A percentile compares a stretch with the other conserved stretches of the same genome.
phyloP scores from a whole-genome alignment of 2,797 vertebrate genomes.

The Podargus strigoides region DNA sequence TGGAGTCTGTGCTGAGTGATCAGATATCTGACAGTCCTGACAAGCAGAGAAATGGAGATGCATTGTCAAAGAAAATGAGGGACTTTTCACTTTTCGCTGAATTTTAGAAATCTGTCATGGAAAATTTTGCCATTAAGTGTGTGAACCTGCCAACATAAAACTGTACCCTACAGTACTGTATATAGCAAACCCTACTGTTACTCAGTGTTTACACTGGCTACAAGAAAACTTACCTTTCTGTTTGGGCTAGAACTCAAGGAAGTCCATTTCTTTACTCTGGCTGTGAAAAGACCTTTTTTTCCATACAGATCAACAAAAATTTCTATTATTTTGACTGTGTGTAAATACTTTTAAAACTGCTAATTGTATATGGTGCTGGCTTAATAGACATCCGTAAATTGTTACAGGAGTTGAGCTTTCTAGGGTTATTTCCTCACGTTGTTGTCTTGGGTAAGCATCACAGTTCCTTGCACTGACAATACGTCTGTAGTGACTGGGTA shows the following conservation, averaged over 20 bases:
- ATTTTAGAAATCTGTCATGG: neutral
- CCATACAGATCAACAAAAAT: neutral
- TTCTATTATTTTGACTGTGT: neutral
- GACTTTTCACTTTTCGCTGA: neutral
- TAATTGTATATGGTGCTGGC: neutral
- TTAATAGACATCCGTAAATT: neutral
- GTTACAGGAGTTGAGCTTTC: neutral
- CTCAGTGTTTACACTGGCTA: neutral
- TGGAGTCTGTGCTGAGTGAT: neutral
- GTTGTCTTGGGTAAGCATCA: neutral
- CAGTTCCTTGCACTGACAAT: neutral
- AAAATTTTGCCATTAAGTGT: neutral
- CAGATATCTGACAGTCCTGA: neutral
- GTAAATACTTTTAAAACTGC: neutral
- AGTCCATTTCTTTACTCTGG: conserved; percentile 14
- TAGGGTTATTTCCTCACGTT: neutral
- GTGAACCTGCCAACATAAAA: neutral
- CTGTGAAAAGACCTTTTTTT: neutral
- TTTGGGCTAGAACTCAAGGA: conserved; percentile 18
- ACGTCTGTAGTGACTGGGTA: neutral
- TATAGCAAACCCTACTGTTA: neutral
- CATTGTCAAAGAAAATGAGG: neutral
- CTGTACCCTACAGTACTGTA: neutral
- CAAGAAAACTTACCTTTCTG: neutral
- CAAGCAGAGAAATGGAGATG: neutral